These are phyloP conservation scores for Autographa gamma DNA, from an alignment of 2,888 invertebrate species.

Conservation along the genomic window DNA sequence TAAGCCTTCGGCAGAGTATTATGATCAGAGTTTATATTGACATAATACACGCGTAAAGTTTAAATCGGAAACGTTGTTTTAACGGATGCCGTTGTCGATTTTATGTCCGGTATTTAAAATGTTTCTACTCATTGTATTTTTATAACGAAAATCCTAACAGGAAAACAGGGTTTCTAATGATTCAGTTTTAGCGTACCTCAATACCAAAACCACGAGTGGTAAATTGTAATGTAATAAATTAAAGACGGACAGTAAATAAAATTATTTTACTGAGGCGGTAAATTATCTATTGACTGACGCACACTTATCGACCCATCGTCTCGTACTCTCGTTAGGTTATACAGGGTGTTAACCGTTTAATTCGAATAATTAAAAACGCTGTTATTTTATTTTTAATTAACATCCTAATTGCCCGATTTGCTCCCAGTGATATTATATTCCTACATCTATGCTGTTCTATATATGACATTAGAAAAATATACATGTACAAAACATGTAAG, in stretches of 20 bases:
- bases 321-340: slow-evolving; percentile 29
- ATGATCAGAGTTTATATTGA: slow-evolving; percentile 43
- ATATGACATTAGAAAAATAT: too few species aligned
- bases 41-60: slow-evolving; percentile 32
- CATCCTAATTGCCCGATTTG: neutral
- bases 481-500: neutral
- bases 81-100: slow-evolving; percentile 39
- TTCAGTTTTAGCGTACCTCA: slow-evolving; percentile 61
- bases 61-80: slow-evolving; percentile 25
- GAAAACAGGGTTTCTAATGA: slow-evolving; percentile 81
- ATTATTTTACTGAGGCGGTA: slow-evolving; percentile 35
- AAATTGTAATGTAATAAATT: slow-evolving; percentile 21
- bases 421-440: slow-evolving; percentile 1
- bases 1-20: slow-evolving; percentile 18
- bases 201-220: slow-evolving; percentile 42
- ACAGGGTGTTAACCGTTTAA: slow-evolving; percentile 32
- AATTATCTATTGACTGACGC: slow-evolving; percentile 39
- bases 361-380: slow-evolving; percentile 16
- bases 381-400: neutral
- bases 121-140: slow-evolving; percentile 57
- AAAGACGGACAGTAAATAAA: slow-evolving; percentile 23
- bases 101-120: slow-evolving; percentile 52
- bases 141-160: slow-evolving; percentile 64
- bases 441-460: neutral
- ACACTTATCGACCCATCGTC: slow-evolving; percentile 30